These are phyloP conservation scores for Pelodiscus sinensis DNA, from an alignment of 2,113 vertebrate species.

Conservation along the genomic window DNA sequence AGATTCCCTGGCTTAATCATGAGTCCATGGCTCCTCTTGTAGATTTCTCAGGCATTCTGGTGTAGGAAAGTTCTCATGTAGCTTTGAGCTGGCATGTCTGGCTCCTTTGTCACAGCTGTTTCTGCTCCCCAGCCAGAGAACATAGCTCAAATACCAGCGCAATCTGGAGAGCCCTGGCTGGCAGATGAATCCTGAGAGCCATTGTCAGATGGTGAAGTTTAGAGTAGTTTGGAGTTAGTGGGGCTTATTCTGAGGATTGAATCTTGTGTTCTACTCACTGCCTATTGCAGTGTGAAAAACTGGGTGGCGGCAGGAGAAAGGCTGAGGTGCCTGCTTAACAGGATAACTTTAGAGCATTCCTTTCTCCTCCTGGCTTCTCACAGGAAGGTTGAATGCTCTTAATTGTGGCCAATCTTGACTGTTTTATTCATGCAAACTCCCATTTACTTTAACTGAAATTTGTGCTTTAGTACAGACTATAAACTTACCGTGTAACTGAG, in stretches of 20 bases:
- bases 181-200: background rate
- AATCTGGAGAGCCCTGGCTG: background rate
- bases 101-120: background rate
- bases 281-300: background rate
- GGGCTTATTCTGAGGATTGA: background rate
- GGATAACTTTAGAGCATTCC: conserved; percentile 1
- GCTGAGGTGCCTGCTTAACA: background rate
- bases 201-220: background rate
- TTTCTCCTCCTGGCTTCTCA: background rate
- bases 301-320: background rate
- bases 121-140: background rate
- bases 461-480: background rate
- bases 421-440: background rate
- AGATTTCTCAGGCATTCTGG: background rate
- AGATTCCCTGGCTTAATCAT: background rate
- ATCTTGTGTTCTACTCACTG: background rate
- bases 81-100: background rate
- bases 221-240: background rate
- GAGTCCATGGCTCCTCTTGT: background rate
- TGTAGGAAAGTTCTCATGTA: background rate
- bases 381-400: background rate
- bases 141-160: background rate
- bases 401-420: background rate
- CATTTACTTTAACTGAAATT: background rate
- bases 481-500: background rate